A percentile compares a stretch with the other conserved stretches of the same genome.
These are phyloP conservation scores for Acrocephalus arundinaceus DNA, from an alignment of 2,113 vertebrate species.

Conservation along the genomic window DNA sequence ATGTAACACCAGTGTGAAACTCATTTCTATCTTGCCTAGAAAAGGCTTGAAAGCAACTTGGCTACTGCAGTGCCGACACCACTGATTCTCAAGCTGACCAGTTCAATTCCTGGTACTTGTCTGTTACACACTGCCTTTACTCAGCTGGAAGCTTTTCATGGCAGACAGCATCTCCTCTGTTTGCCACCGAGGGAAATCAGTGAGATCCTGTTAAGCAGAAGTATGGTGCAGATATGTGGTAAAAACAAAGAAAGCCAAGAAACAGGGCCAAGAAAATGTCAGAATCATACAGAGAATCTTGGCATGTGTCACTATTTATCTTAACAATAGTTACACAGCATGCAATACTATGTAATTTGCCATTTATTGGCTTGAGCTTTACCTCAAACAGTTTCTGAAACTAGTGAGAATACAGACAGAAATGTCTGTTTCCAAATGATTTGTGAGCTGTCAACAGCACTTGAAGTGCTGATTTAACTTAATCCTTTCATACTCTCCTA, in stretches of 20 bases:
- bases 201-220: not conserved
- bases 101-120: not conserved
- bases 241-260: not conserved
- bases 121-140: not conserved
- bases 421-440: not conserved
- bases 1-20: not conserved
- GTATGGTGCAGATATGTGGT: not conserved
- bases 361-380: not conserved
- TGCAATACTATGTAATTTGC: not conserved
- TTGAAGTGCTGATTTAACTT: not conserved
- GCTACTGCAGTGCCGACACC: not conserved
- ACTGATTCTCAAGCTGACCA: not conserved
- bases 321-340: not conserved
- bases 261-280: not conserved
- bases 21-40: not conserved
- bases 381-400: not conserved
- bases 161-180: not conserved
- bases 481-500: not conserved
- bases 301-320: not conserved
- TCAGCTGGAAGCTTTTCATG: not conserved
- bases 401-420: not conserved
- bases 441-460: not conserved
- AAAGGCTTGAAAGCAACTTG: rapidly evolving
- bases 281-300: not conserved
- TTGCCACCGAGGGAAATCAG: not conserved